Evolutionary conservation across 2,113 vertebrate genomes (phyloP), one percentile per base, ranked within the genome.

Genomic region (Sinocyclocheilus grahami): DNA sequence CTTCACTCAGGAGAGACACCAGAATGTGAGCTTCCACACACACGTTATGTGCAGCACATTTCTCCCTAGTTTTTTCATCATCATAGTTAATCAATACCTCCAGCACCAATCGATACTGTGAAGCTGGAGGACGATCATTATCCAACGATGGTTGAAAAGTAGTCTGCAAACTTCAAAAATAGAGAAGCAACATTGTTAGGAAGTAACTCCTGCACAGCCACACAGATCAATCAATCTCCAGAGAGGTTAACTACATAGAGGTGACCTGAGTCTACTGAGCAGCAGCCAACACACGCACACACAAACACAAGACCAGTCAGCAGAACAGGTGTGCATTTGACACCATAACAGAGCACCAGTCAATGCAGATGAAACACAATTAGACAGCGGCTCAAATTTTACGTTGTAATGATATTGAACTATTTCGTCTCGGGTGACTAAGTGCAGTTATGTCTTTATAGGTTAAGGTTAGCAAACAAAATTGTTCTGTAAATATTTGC

Each of bases 81-180:
- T 90, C n/a, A 82, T 0, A 62, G 74, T 58, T 89, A 90, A 95
- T 96, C 93, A 83, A 93, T 92, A 90, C 48, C 79, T 67, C 80
- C 90, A 87, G 27, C 63, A 92, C 69, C 71, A 91, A 86, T 94
- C 91, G 85, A 93, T 94, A 91, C 83, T 85, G 89, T 84, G 30
- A 84, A 92, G 93, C 88, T 71, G 90, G 87, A 89, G 90, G 87
- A 89, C 20, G 67, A 83, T 83, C 82, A 83, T 83, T 91, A 90
- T 92, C 88, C 88, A 91, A 90, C 92, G 87, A 89, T 88, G 88
- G 89, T 85, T 92, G 86, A 80, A 86, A 74, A 83, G 67, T 74
- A 83, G 82, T 83, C 67, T 83, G 30, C 63, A 79, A 87, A 90
- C 90, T 94, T 93, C 86, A 90, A 92, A 93, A 81, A 84, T 86